Conservation (phyloP, 2,113 vertebrate genomes). For the Chrysemys picta region DNA sequence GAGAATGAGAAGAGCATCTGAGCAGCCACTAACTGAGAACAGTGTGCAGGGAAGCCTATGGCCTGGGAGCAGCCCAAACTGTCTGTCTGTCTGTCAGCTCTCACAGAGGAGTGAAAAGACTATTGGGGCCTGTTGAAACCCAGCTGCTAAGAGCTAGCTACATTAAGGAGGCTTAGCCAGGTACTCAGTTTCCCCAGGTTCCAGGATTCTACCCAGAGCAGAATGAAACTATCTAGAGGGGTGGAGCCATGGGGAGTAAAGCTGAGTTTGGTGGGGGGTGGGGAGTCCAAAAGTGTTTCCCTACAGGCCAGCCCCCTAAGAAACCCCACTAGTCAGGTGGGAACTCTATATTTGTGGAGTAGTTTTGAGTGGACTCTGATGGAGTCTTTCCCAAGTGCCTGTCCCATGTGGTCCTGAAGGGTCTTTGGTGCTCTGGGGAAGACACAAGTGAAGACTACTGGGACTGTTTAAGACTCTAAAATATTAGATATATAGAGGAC, state of each 20-base stretch:
- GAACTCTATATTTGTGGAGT: conserved; percentile 7
- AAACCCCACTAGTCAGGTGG: background rate
- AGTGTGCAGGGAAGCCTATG: background rate
- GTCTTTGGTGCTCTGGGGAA: conserved; percentile 22
- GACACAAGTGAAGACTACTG: background rate
- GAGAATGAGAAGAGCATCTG: background rate
- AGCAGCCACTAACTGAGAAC: background rate
- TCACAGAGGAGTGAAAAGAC: background rate
- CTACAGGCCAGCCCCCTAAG: background rate
- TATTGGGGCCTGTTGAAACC: background rate
- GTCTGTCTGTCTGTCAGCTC: background rate
- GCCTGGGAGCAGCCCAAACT: background rate
- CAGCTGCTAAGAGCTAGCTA: background rate
- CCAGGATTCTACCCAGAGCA: conserved; percentile 29
- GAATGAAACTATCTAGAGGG: background rate
- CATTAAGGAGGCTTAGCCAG: background rate
- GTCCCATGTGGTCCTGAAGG: background rate
- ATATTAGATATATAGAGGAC: background rate
- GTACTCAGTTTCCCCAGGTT: background rate
- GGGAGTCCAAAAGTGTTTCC: background rate
- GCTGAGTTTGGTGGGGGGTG: background rate
- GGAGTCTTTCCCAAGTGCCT: conserved; percentile 18
- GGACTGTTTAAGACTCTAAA: background rate
- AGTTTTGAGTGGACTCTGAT: conserved; percentile 28
- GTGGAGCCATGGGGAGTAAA: background rate